Evolutionary conservation across 1,140 invertebrate genomes (phyloP).

Genomic region (Metopolophium dirhodum): DNA sequence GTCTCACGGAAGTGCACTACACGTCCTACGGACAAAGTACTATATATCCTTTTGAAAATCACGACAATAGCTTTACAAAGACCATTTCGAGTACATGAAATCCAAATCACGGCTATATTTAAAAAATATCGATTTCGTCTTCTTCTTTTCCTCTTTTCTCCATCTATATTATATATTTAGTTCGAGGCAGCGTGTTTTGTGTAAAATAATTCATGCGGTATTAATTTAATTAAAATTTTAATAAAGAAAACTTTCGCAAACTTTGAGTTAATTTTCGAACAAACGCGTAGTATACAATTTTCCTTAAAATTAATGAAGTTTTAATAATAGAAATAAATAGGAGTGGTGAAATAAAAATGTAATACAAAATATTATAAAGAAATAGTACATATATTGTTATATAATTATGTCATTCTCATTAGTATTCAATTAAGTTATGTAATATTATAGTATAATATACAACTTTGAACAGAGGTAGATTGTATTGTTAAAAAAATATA

Average conservation of each 20-base stretch:
- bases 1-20: constrained; percentile 1
- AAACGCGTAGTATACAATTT: constrained; percentile 8
- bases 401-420: not conserved
- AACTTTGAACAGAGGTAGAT: not conserved
- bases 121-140: not conserved
- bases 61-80: constrained; percentile 23
- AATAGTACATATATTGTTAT: constrained; percentile 7
- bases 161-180: not conserved
- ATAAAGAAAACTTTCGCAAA: constrained; percentile 41
- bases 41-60: not conserved
- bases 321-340: constrained; percentile 35
- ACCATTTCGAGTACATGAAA: not conserved
- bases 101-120: not conserved
- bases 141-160: not conserved
- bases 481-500: not conserved
- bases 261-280: constrained; percentile 20
- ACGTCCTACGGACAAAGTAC: not conserved
- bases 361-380: not conserved
- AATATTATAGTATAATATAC: not conserved
- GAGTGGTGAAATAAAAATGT: not conserved
- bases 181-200: not conserved
- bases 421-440: not conserved
- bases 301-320: constrained; percentile 3
- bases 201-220: constrained; percentile 20
- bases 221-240: constrained; percentile 47